phyloP scores from a whole-genome alignment of 1,140 invertebrate genomes.

The Ceratoteleas bidentatus region DNA sequence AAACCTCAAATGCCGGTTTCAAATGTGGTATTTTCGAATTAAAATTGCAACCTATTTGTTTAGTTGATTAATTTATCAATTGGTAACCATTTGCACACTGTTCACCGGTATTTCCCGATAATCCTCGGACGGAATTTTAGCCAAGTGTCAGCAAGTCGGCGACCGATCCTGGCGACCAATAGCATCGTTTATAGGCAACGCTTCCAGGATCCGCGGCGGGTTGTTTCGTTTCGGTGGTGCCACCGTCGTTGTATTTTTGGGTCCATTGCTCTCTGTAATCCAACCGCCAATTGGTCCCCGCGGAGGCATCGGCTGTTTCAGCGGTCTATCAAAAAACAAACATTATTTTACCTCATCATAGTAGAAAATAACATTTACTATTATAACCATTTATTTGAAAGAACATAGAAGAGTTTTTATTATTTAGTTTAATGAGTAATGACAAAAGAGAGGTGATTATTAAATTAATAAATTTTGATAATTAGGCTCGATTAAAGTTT shows the following conservation, averaged over 20 bases:
- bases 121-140: conserved; percentile 5
- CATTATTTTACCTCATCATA: neutral
- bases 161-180: conserved; percentile 21
- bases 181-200: conserved; percentile 67
- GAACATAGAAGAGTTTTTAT: too few species aligned
- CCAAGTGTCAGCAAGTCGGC: conserved; percentile 46
- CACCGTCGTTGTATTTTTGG: conserved; percentile 7
- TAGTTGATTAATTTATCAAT: conserved; percentile 4
- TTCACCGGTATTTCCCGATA: neutral
- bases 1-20: too few species aligned
- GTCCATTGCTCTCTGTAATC: conserved; percentile 47
- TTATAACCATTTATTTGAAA: too few species aligned
- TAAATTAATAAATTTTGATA: too few species aligned
- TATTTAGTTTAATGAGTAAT: too few species aligned
- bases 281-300: conserved; percentile 57
- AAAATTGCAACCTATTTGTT: neutral
- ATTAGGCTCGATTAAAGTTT: too few species aligned
- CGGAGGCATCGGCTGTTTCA: conserved; percentile 26
- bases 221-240: conserved; percentile 21
- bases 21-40: neutral
- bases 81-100: conserved; percentile 38
- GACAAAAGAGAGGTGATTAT: too few species aligned
- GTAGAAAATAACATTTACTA: too few species aligned
- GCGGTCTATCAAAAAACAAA: conserved; percentile 8
- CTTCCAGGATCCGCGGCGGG: conserved; percentile 75